These are phyloP conservation scores for human (Homo sapiens) DNA, from an alignment of 2,113 vertebrate genomes.

Conservation along the genomic window DNA sequence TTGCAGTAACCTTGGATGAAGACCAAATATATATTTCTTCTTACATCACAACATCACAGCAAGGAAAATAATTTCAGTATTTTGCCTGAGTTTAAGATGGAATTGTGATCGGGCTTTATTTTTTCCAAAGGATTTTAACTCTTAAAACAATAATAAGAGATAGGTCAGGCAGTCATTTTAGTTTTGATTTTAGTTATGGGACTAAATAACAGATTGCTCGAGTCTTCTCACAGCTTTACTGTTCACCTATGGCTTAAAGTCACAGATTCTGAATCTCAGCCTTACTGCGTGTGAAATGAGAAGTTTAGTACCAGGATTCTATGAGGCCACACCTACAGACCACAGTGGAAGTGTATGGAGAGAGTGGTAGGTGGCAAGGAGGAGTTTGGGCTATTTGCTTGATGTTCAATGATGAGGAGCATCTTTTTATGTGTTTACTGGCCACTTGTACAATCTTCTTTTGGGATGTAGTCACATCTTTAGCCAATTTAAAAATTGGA, in stretches of 20 bases:
- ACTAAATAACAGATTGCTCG: neutral
- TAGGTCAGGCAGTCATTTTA: neutral
- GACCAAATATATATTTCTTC: neutral
- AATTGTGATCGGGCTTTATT: neutral
- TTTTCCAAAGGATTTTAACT: neutral
- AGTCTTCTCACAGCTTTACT: neutral
- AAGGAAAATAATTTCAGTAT: neutral
- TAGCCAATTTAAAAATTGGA: neutral
- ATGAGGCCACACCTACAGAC: neutral
- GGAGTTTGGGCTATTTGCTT: neutral
- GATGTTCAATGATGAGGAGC: neutral
- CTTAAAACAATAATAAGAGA: neutral
- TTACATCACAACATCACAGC: neutral
- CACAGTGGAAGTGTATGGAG: neutral
- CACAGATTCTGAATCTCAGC: neutral
- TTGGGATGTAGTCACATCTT: neutral
- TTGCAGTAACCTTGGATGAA: neutral
- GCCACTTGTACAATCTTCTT: neutral
- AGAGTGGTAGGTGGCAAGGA: neutral
- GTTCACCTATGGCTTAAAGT: neutral
- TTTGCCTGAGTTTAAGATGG: neutral
- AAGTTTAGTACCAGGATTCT: neutral
- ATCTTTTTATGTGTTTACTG: neutral
- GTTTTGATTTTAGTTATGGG: neutral
- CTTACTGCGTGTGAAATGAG: neutral